Conservation (phyloP, 2,113 vertebrate genomes). For the Silurus meridionalis region DNA sequence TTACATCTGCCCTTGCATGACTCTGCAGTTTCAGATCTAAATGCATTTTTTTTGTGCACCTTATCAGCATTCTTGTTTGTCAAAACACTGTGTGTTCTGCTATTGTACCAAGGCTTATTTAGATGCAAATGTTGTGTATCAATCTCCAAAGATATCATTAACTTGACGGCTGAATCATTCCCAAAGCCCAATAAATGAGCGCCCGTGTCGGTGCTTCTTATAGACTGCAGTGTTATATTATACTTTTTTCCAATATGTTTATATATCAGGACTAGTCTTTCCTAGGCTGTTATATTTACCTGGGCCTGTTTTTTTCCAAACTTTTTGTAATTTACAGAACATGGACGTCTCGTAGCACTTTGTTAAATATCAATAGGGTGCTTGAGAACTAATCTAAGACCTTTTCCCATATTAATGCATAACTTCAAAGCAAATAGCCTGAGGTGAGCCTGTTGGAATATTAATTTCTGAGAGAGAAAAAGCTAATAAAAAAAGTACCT, state of each 20-base stretch:
- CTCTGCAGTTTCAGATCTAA: slow-evolving; percentile 32
- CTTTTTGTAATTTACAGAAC: slow-evolving; percentile 31
- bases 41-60: slow-evolving; percentile 27
- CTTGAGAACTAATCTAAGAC: slow-evolving; percentile 27
- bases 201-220: background rate
- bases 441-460: slow-evolving; percentile 30
- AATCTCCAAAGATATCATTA: slow-evolving; percentile 51
- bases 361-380: slow-evolving; percentile 35
- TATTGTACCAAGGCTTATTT: slow-evolving; percentile 47
- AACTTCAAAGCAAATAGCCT: slow-evolving; percentile 37
- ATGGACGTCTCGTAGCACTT: slow-evolving; percentile 22
- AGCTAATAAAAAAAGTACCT: slow-evolving; percentile 9
- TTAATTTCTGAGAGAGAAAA: slow-evolving; percentile 17
- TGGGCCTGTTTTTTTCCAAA: background rate
- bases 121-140: slow-evolving; percentile 48
- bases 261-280: background rate
- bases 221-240: background rate
- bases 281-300: background rate
- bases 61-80: slow-evolving; percentile 40
- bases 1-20: slow-evolving; percentile 21
- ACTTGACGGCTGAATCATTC: slow-evolving; percentile 32
- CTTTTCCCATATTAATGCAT: slow-evolving; percentile 42
- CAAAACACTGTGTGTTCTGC: slow-evolving; percentile 35
- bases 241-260: slow-evolving; percentile 6
- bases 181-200: slow-evolving; percentile 25